Evolutionary conservation across 2,113 vertebrate genomes (phyloP).

Genomic region (Rhizomys pruinosus): DNA sequence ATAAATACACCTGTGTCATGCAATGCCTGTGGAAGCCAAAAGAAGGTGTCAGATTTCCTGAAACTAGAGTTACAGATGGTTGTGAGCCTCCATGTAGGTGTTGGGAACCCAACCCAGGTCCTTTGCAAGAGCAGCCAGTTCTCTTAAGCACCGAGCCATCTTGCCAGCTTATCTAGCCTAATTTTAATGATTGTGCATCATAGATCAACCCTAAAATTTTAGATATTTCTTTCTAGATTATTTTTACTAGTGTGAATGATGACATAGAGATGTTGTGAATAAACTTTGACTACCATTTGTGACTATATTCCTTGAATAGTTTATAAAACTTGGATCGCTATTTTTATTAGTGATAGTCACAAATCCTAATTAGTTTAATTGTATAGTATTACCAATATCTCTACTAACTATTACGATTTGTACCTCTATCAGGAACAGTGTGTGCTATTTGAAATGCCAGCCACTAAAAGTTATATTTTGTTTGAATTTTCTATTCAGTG

Average conservation of each 20-base stretch:
- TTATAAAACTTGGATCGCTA: not conserved
- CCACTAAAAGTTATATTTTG: not conserved
- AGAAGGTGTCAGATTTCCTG: too few relatives aligned
- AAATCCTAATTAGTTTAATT: not conserved
- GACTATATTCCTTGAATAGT: not conserved
- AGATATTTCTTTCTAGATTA: not conserved
- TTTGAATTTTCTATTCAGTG: not conserved
- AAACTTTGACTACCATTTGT: not conserved
- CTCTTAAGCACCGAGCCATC: too few relatives aligned
- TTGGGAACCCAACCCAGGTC: too few relatives aligned
- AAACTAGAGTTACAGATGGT: too few relatives aligned
- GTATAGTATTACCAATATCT: too few relatives aligned
- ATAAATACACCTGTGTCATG: too few relatives aligned
- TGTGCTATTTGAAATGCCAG: not conserved
- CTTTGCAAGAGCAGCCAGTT: too few relatives aligned
- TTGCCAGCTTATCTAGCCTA: too few relatives aligned
- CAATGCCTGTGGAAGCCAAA: too few relatives aligned
- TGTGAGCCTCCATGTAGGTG: too few relatives aligned
- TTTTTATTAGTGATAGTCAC: not conserved
- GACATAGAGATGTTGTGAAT: not conserved
- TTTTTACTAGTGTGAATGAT: not conserved
- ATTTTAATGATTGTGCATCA: not conserved
- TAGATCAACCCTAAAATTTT: not conserved
- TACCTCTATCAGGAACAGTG: rapidly evolving
- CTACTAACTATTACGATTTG: rapidly evolving